Conservation (phyloP, 2,888 invertebrate species). For the Diarsia mendica region DNA sequence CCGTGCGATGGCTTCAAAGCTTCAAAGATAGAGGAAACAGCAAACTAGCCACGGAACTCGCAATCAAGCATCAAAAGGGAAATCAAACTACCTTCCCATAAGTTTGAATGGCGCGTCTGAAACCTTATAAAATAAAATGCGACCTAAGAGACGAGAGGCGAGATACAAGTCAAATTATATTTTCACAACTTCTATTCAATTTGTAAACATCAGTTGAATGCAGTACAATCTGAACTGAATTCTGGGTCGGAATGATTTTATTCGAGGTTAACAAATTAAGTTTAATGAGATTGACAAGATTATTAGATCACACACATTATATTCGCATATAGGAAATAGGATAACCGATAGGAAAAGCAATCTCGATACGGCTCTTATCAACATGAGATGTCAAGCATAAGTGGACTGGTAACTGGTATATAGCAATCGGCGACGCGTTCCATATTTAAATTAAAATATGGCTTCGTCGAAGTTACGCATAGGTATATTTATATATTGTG, state of each 20-base stretch:
- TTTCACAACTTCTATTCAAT: conserved; percentile 4
- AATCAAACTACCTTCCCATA: conserved; percentile 30
- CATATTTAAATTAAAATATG: conserved; percentile 32
- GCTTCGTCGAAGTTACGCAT: conserved; percentile 6
- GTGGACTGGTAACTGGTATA: conserved; percentile 12
- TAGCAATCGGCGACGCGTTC: conserved; percentile 24
- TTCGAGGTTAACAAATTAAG: not conserved
- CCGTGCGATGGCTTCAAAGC: not conserved
- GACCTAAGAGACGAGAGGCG: not conserved
- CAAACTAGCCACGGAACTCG: conserved; percentile 30
- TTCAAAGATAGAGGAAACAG: conserved; percentile 32
- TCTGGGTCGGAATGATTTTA: not conserved
- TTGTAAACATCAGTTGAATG: not conserved
- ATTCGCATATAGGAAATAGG: conserved; percentile 1
- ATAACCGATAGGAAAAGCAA: conserved; percentile 12
- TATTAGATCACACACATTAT: conserved; percentile 4
- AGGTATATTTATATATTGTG: not conserved
- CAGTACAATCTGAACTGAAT: not conserved
- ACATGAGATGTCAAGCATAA: conserved; percentile 26
- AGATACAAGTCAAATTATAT: conserved; percentile 5
- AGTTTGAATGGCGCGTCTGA: conserved; percentile 15
- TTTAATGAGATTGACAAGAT: conserved; percentile 5
- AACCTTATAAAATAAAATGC: conserved; percentile 8
- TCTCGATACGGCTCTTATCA: conserved; percentile 16
- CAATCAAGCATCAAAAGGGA: conserved; percentile 52